Conservation (phyloP, 2,888 invertebrate genomes). For the Platycnemis pennipes region DNA sequence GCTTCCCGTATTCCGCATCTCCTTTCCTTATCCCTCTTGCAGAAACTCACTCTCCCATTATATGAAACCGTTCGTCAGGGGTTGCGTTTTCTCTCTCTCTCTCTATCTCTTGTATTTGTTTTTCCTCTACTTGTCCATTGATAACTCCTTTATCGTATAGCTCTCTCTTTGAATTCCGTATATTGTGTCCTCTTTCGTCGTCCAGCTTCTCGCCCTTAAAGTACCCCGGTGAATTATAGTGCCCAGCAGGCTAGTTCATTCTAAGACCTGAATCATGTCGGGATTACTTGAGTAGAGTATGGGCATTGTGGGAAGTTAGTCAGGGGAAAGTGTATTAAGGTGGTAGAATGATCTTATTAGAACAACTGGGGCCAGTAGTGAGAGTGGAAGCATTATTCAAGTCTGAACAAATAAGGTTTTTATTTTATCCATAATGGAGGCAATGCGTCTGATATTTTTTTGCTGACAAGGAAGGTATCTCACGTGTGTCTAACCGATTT, state of each 20-base stretch:
- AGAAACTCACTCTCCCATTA: slow-evolving; percentile 11
- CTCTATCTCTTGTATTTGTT: background rate
- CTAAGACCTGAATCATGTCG: background rate
- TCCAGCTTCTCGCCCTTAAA: background rate
- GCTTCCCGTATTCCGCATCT: background rate
- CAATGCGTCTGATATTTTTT: too few species aligned
- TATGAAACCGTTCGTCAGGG: background rate
- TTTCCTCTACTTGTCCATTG: too few species aligned
- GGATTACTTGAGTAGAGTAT: background rate
- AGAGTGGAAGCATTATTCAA: too few species aligned
- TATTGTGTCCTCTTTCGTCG: background rate
- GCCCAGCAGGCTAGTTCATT: background rate
- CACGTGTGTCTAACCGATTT: too few species aligned
- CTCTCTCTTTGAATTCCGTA: background rate
- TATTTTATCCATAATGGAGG: too few species aligned
- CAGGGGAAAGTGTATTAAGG: too few species aligned
- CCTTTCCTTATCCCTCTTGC: background rate
- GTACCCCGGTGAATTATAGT: background rate
- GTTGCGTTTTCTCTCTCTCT: background rate
- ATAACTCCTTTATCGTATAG: background rate
- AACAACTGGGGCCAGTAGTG: too few species aligned
- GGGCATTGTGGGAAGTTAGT: background rate
- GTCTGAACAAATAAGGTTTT: too few species aligned
- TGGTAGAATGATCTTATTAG: too few species aligned
- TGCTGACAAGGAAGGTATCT: too few species aligned